A percentile compares a stretch with the other conserved stretches of the same genome.
Conservation (phyloP, 2,888 invertebrate genomes). For the Diadromus collaris region DNA sequence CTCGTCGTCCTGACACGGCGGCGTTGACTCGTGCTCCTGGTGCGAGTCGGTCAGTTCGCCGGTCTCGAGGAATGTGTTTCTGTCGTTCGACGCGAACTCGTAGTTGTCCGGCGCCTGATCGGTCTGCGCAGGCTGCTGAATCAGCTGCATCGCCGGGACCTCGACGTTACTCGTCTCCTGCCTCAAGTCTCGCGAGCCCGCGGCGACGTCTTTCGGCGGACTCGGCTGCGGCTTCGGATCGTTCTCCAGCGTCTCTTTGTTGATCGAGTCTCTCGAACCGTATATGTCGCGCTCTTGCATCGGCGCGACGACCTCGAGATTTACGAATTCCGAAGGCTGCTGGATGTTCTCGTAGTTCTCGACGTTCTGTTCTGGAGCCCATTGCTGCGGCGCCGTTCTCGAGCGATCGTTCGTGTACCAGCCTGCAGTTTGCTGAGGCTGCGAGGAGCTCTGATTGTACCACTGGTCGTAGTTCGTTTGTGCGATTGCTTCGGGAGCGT, state of each 20-base stretch:
- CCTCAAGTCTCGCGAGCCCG: slow-evolving; percentile 66
- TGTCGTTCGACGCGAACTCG: slow-evolving; percentile 78
- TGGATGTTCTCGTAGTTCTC: slow-evolving; percentile 78
- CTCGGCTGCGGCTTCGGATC: slow-evolving; percentile 70
- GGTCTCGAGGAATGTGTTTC: slow-evolving; percentile 79
- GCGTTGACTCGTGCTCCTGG: slow-evolving; percentile 75
- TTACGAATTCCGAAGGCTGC: slow-evolving; percentile 75
- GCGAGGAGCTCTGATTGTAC: slow-evolving; percentile 74
- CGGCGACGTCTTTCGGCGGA: slow-evolving; percentile 62
- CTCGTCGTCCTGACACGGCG: slow-evolving; percentile 77
- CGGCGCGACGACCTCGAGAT: slow-evolving; percentile 75
- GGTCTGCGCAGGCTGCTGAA: slow-evolving; percentile 32
- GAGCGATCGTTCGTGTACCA: slow-evolving; percentile 71
- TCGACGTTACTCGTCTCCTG: slow-evolving; percentile 75
- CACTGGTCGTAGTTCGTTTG: slow-evolving; percentile 76
- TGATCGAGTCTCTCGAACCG: slow-evolving; percentile 77
- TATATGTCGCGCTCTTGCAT: slow-evolving; percentile 74
- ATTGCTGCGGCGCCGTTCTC: slow-evolving; percentile 52
- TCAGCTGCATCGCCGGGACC: slow-evolving; percentile 69
- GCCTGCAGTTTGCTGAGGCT: slow-evolving; percentile 55
- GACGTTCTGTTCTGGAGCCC: slow-evolving; percentile 71
- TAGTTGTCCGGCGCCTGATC: slow-evolving; percentile 76
- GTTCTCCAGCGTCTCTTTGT: slow-evolving; percentile 77
- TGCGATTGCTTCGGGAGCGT: slow-evolving; percentile 56
- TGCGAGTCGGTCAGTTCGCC: slow-evolving; percentile 79